Percentiles rank a stretch among this genome's conserved stretches.
phyloP scores from a whole-genome alignment of 2,113 vertebrate genomes.

The Talpa occidentalis region DNA sequence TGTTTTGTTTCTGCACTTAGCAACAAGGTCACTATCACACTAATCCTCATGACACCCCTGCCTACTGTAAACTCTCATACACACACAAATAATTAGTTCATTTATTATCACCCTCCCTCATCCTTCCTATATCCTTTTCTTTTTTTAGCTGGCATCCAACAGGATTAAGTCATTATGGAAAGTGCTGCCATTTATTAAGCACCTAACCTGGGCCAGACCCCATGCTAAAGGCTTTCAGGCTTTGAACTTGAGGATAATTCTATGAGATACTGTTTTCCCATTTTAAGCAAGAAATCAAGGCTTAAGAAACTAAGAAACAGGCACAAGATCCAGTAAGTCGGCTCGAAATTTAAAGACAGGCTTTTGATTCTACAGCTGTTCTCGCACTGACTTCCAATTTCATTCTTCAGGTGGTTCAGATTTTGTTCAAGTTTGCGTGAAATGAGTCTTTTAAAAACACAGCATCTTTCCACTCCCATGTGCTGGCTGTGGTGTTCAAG shows the following conservation, averaged over 20 bases:
- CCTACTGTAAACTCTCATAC: conserved; percentile 9
- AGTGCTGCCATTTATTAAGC: neutral
- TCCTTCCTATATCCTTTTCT: neutral
- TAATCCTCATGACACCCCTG: conserved; percentile 62
- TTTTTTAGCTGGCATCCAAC: neutral
- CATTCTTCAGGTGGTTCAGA: conserved; percentile 1
- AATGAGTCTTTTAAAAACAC: neutral
- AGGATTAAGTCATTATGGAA: neutral
- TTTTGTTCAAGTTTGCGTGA: conserved; percentile 15
- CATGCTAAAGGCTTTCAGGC: conserved; percentile 19
- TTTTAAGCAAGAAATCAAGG: neutral
- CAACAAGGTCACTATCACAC: conserved; percentile 72
- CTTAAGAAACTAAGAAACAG: neutral
- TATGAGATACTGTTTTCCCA: neutral
- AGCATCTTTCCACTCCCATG: neutral
- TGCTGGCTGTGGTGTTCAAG: neutral
- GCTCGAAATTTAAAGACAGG: neutral
- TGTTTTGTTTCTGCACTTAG: conserved; percentile 78
- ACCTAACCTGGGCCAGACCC: conserved; percentile 9
- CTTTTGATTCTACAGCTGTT: neutral
- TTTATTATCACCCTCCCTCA: neutral
- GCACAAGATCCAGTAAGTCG: neutral
- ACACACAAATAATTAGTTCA: neutral
- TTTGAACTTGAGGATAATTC: conserved; percentile 14
- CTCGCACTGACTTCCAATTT: neutral